phyloP scores from a whole-genome alignment of 1,140 invertebrate genomes.

The Drosophila oshimai region DNA sequence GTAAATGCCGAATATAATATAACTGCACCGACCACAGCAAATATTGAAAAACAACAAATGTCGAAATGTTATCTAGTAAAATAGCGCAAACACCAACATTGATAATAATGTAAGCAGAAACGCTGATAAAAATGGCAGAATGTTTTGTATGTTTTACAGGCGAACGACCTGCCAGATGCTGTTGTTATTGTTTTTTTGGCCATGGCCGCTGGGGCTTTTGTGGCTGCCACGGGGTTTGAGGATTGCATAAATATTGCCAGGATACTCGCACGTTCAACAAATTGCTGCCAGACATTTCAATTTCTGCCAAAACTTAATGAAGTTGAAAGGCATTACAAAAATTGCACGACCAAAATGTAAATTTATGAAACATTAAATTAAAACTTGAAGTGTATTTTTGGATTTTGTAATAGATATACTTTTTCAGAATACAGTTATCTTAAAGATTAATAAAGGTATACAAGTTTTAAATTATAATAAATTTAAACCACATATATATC shows the following conservation, averaged over 20 bases:
- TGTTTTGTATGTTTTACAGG: conserved; percentile 48
- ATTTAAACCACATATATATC: too few species aligned
- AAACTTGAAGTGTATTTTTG: too few species aligned
- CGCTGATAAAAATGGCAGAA: conserved; percentile 33
- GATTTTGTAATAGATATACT: too few species aligned
- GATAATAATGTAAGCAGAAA: conserved; percentile 21
- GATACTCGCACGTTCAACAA: conserved; percentile 4
- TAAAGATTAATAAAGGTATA: too few species aligned
- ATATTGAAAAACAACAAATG: conserved; percentile 40
- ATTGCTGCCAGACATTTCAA: not conserved
- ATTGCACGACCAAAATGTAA: too few species aligned
- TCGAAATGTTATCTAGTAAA: conserved; percentile 10
- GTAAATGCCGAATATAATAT: not conserved
- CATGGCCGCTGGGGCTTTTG: not conserved
- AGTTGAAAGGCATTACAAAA: not conserved
- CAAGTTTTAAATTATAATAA: too few species aligned
- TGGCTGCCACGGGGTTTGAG: conserved; percentile 22
- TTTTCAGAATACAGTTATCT: too few species aligned
- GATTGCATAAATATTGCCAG: conserved; percentile 47
- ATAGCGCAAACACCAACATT: conserved; percentile 25
- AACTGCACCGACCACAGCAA: conserved; percentile 15
- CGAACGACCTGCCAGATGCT: conserved; percentile 35
- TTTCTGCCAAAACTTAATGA: not conserved
- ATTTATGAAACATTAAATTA: too few species aligned
- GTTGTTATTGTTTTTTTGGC: conserved; percentile 13